Percentiles rank a stretch among this genome's conserved stretches.
These are phyloP conservation scores for Pontoporia blainvillei DNA, from an alignment of 2,113 vertebrate genomes.

Conservation along the genomic window DNA sequence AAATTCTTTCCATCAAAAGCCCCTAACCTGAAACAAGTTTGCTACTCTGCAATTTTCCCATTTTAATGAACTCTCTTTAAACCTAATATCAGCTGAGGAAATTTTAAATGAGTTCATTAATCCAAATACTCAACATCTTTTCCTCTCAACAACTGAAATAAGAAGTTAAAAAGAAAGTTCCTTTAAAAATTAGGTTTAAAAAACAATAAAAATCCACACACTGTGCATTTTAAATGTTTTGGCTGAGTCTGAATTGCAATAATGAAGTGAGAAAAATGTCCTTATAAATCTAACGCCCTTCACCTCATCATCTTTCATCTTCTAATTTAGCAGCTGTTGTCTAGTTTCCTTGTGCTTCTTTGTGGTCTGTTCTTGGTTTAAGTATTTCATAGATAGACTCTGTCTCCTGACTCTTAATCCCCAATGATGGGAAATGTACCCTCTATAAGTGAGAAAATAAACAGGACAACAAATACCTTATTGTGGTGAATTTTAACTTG, in stretches of 20 bases:
- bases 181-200: not conserved
- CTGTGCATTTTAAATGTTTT: not conserved
- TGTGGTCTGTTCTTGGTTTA: not conserved
- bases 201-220: not conserved
- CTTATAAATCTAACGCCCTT: not conserved
- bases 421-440: not conserved
- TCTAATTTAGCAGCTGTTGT: conserved; percentile 17
- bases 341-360: not conserved
- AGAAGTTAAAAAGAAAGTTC: not conserved
- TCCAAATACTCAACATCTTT: conserved; percentile 9
- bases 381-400: conserved; percentile 8
- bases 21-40: conserved; percentile 29
- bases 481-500: not conserved
- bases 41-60: conserved; percentile 17
- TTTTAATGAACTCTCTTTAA: conserved; percentile 62
- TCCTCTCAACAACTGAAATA: conserved; percentile 13
- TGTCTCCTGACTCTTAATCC: not conserved
- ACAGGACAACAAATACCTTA: not conserved
- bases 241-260: not conserved
- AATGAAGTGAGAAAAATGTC: not conserved
- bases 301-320: not conserved
- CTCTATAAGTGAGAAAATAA: not conserved
- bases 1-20: conserved; percentile 59
- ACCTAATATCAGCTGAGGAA: conserved; percentile 51
- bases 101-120: conserved; percentile 44